Evolutionary conservation across 2,888 invertebrate species (phyloP), one percentile per base, ranked within the genome.

Genomic region (Pheosia tremula): DNA sequence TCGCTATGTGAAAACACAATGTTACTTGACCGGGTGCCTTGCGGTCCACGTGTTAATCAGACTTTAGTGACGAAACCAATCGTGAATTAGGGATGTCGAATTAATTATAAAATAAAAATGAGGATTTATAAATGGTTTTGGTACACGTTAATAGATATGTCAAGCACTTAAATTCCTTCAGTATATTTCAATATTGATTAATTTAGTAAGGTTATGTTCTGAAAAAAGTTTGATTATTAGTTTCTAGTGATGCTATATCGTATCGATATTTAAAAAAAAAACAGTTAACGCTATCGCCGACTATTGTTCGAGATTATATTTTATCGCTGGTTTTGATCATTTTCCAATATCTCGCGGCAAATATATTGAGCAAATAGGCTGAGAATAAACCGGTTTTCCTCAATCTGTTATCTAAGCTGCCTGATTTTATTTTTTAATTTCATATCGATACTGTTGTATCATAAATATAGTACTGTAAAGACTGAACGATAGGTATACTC

Each of bases 41-140:
- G 71, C 69, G 66, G 69, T 72, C 64, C 62, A 66, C 65, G 68
- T 66, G 66, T 67, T 69, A 77, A 74, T 73, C 66, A 60, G 61
- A 72, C 61, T 66, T 69, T 76, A 65, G 65, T 76, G 63, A 69
- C 63, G 74, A 62, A 73, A 77, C 63, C 60, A 52, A 61, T 68
- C 65, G 74, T 70, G 72, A 73, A 76, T 72, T 73, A 69, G 63
- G 68, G 73, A 75, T 77, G 68, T 68, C 64, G 56, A 60, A 74
- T 74, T 68, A 69, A 76, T 76, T 74, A 71, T 64, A 73, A 70
- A 73, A 73, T 71, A 69, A 68, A 66, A 69, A 66, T 53, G 62
- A 61, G 61, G 63, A 64, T 69, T 66, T 66, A 72, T 76, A 71
- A 63, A 69, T 65, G 69, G 65, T 72, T 58, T 61, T 58, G 55